Base-by-base conservation (phyloP, 2,113 vertebrate genomes). In the Tenebrosternarchus preto region DNA sequence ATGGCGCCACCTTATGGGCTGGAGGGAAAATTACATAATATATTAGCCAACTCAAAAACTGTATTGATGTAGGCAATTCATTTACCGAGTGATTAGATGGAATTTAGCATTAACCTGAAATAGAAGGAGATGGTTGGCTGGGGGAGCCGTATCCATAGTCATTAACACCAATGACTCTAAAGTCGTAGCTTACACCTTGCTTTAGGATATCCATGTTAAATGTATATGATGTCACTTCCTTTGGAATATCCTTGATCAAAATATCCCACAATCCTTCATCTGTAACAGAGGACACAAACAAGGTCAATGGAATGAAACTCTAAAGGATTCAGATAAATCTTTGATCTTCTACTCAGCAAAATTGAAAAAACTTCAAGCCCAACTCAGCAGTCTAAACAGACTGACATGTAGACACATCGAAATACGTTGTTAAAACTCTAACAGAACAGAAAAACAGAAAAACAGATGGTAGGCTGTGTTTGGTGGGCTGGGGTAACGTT, bases 181-280 rank as follows among this genome's bases (percentile, higher is more conserved):
- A 99, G 90, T 98, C 97, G 0, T 99, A 99, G 88, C 95, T 98
- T 87, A 98, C 94, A 0, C 97, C 97, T 19, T 96, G 96, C 88
- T 95, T 98, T 76, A 99, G 93, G 82, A 97, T 95, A 81, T 98
- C 96, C 94, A 95, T 96, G 92, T 92, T 96, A 89, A 99, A 98
- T 0, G 97, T 98, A 85, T 98, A 97, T 6, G 97, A 96, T 2
- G 95, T 98, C 83, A 96, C 97, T 82, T 98, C 97, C 86, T 96
- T 97, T 56, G 97, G 96, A 85, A 99, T 97, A 90, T 99, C 97
- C 76, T 97, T 98, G 91, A 98, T 98, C 81, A 99, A 92, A 85
- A 99, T 96, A 83, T 99, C 97, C 97, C 97, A 99, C 53, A 99
- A 91, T 1, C 97, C 97, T 83, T 99, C 97, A 0, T 99, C 97